Evolutionary conservation across 2,113 vertebrate species (phyloP), one percentile per base, ranked within the genome.

Genomic region (Diphyllodes magnificus): DNA sequence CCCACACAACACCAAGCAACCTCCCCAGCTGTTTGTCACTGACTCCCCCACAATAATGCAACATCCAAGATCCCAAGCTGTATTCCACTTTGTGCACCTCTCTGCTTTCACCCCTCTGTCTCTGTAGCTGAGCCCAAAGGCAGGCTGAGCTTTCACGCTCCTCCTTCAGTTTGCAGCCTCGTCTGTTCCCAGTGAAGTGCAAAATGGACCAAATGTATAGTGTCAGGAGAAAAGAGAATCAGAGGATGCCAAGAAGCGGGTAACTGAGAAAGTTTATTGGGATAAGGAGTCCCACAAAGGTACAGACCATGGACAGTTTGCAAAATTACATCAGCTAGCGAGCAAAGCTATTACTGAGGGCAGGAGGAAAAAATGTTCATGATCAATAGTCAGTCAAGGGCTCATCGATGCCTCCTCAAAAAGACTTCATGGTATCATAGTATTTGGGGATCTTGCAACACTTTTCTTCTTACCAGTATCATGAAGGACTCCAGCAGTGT

Each of bases 1-100:
- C 19, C 6, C 66, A 51, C 23, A 5, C 16, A 39, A 11, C 4
- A 16, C 14, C 57, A 44, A 65, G n/a, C 3, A 37, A 65, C 28
- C 23, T n/a, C 18, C 13, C 14, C 0, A 0, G 24, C 37, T 80
- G 7, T 51, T 47, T 79, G 45, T 30, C 27, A 7, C 51, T 5
- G 7, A 21, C 42, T 53, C 60, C 25, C 28, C 17, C 35, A 22
- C 24, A 44, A 2, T 8, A 59, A 2, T 59, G 60, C 0, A 1
- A 23, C 11, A 54, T 27, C 40, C 1, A 1, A 6, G n/a, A 76
- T 25, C 33, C 28, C 42, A 76, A 39, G 49, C 24, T 61, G 19
- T 13, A 23, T 54, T 77, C 70, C 47, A 63, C 37, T 61, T 31
- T 10, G 6, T 40, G 69, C 24, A 47, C 18, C 23, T 49, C 63